Conservation (phyloP, 1,140 invertebrate species). For the Mactra quadrangularis region DNA sequence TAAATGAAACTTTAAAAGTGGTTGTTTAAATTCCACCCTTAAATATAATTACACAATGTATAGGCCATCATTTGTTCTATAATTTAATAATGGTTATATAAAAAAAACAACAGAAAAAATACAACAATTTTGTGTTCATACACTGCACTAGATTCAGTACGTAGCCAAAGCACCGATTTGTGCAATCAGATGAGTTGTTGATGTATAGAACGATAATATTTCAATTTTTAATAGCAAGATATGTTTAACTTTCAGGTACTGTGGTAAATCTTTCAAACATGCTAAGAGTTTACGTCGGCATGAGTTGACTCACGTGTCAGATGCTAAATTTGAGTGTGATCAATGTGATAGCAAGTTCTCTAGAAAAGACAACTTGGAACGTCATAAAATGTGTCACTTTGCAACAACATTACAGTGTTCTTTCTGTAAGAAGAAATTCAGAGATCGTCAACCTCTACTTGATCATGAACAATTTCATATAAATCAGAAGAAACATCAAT, state of each 20-base stretch:
- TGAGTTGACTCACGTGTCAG: constrained; percentile 37
- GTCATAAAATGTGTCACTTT: constrained; percentile 54
- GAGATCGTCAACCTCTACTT: constrained; percentile 35
- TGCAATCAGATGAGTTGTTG: no score
- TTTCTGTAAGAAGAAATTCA: constrained; percentile 54
- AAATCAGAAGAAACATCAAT: constrained; percentile 30
- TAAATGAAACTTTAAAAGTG: no score
- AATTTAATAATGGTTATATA: no score
- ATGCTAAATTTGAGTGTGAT: constrained; percentile 46
- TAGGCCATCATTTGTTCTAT: no score
- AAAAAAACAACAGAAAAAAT: no score
- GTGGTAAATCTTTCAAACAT: constrained; percentile 55
- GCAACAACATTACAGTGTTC: constrained; percentile 36
- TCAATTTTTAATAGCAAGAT: no score
- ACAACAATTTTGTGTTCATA: no score
- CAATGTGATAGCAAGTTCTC: constrained; percentile 58
- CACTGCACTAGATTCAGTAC: no score
- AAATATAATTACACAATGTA: no score
- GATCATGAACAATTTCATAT: constrained; percentile 57
- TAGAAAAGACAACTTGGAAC: constrained; percentile 55
- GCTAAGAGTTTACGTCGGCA: constrained; percentile 59
- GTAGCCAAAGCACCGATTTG: no score
- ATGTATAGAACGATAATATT: no score
- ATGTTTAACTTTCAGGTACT: constrained; percentile 41
- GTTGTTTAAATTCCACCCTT: no score